Evolutionary conservation across 2,113 vertebrate genomes (phyloP), one percentile per base, ranked within the genome.

Genomic region (Perccottus glenii): DNA sequence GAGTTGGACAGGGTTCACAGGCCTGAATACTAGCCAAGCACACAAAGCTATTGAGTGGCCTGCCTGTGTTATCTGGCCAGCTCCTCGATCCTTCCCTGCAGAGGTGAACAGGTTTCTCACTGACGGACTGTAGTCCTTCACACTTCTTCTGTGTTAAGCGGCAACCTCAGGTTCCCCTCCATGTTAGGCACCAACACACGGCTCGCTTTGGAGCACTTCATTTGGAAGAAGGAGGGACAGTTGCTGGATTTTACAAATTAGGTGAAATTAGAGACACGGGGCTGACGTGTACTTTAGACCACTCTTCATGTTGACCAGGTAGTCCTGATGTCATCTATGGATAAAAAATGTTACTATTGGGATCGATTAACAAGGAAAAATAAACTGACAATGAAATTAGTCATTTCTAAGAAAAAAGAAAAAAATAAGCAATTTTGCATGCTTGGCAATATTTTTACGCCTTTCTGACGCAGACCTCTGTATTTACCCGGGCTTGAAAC

Each of bases 1-100:
- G 86, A 90, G 84, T 88, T 84, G 87, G 86, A 90, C 82, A 83
- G 73, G 78, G 85, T 90, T 90, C 88, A 89, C 67, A 65, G 74
- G 69, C 69, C 69, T 73, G 77, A 85, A 79, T 65, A 60, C 71
- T 69, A 75, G 81, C 60, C 76, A 80, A 73, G 60, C 78, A 87
- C 78, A 87, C 77, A 70, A 82, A 82, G 81, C 80, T 80, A 90
- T 88, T 48, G 85, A 89, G 73, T 76, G 74, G 67, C 67, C 73
- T 27, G 68, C 50, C 70, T 60, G 61, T 70, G 76, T 84, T 86
- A 85, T 79, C 81, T 68, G 52, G 58, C 71, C 51, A 38, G 48
- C 71, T 40, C 64, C 66, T 78, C 68, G 83, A 85, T 70, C 74
- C 68, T 75, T 65, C 58, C 60, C 65, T 75, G 82, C 61, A 48